Percentiles rank a stretch among this genome's conserved stretches.
These are phyloP conservation scores for Xestia sexstrigata DNA, from an alignment of 2,888 invertebrate species.

Conservation along the genomic window DNA sequence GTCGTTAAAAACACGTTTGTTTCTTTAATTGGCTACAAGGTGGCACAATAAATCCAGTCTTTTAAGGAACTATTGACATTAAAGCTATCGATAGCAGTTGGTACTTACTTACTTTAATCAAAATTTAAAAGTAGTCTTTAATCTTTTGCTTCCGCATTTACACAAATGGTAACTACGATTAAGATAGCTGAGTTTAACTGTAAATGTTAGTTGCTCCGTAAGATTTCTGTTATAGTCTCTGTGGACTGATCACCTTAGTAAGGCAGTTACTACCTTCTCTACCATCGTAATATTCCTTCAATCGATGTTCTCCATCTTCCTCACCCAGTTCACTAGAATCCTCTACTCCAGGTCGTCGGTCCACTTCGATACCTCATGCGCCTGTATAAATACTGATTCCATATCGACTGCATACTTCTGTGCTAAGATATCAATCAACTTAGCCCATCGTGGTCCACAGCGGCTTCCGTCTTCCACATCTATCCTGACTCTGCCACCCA, in stretches of 20 bases:
- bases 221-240: background rate
- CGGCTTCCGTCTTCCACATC: background rate
- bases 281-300: background rate
- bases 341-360: conserved; percentile 34
- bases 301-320: background rate
- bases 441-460: background rate
- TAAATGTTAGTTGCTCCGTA: background rate
- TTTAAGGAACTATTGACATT: conserved; percentile 38
- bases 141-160: conserved; percentile 16
- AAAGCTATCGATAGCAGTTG: conserved; percentile 3
- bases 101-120: background rate
- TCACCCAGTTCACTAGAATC: background rate
- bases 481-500: background rate
- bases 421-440: background rate
- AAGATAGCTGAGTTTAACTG: background rate
- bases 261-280: background rate
- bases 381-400: background rate
- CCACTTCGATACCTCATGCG: conserved; percentile 25
- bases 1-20: conserved; percentile 47
- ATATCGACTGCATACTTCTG: background rate
- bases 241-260: background rate
- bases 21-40: conserved; percentile 24
- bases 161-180: conserved; percentile 1
- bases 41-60: conserved; percentile 37
- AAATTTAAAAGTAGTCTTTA: conserved; percentile 1